Percentiles rank a stretch among this genome's conserved stretches.
phyloP scores from a whole-genome alignment of 2,797 vertebrate genomes.

The Spondyliosoma cantharus region DNA sequence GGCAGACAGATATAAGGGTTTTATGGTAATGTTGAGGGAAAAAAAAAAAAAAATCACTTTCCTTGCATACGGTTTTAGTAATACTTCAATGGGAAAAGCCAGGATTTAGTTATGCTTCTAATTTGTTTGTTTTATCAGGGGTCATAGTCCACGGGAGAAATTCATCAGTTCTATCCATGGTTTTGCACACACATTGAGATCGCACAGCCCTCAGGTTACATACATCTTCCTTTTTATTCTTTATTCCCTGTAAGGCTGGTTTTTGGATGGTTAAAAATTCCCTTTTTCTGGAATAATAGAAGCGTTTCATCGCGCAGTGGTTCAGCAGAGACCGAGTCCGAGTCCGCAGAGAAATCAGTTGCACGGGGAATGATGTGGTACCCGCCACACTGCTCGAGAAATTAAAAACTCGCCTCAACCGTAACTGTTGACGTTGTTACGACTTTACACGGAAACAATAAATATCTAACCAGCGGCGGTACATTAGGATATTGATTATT shows the following conservation, averaged over 20 bases:
- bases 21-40: constrained; percentile 50
- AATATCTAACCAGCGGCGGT: not conserved
- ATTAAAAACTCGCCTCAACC: constrained; percentile 1
- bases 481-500: constrained; percentile 43
- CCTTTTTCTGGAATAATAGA: constrained; percentile 30
- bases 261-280: constrained; percentile 17
- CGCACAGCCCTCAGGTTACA: not conserved
- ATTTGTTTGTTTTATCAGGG: constrained; percentile 45
- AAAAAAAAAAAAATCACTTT: constrained; percentile 48
- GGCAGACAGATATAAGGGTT: constrained; percentile 42
- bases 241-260: constrained; percentile 1
- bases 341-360: not conserved
- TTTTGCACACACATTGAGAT: constrained; percentile 15
- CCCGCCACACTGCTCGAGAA: not conserved
- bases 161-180: constrained; percentile 12
- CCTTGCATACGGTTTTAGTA: constrained; percentile 23
- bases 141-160: constrained; percentile 32
- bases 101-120: constrained; percentile 47
- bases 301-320: not conserved
- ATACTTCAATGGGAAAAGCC: constrained; percentile 28
- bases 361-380: not conserved
- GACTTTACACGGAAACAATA: constrained; percentile 11
- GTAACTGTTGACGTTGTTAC: constrained; percentile 6
- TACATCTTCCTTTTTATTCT: not conserved
- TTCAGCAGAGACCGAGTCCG: not conserved